Base-by-base conservation (phyloP, 2,797 vertebrate species). In the Mus minutoides region DNA sequence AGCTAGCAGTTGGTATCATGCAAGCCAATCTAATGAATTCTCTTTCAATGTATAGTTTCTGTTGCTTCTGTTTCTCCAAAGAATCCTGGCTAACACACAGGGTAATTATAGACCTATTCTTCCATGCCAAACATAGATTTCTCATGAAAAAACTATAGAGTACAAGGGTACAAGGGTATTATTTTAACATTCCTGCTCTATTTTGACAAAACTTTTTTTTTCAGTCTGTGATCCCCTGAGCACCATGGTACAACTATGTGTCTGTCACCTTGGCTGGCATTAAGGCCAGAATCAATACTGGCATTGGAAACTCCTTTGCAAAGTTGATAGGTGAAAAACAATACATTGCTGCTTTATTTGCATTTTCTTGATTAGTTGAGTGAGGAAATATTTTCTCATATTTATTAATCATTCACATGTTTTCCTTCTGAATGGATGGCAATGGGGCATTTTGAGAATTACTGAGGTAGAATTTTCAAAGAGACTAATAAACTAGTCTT, bases 301-400 rank as follows among this genome's bases (percentile, higher is more conserved):
- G 60, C 76, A 84, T 88, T 92, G 92, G 77, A 94, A 95, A 94
- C 40, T 21, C 73, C 83, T 91, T 83, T 92, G 62, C 78, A 97
- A 88, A 88, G 95, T 94, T 97, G 85, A 78, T 93, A 93, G 54
- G 69, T 90, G 46, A 92, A 96, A 96, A 85, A 75, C 78, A 93
- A 82, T 83, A 91, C 75, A 79, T 94, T 92, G 67, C 83, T 88
- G 64, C 88, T 97, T 94, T 88, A 92, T 95, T 96, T 92, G 92
- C 71, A 94, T 96, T 96, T 95, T 79, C 96, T 93, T 97, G 96
- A 96, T 97, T 94, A 94, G 92, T 67, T 92, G 92, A 94, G 86
- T 93, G 82, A 40, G 86, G 88, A 96, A 69, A 62, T 40, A 77
- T 89, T 88, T 97, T 94, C 93, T 96, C 82, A 29, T 94, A 89